These are phyloP conservation scores for Epistrophe grossulariae DNA, from an alignment of 2,888 invertebrate species.

Conservation along the genomic window DNA sequence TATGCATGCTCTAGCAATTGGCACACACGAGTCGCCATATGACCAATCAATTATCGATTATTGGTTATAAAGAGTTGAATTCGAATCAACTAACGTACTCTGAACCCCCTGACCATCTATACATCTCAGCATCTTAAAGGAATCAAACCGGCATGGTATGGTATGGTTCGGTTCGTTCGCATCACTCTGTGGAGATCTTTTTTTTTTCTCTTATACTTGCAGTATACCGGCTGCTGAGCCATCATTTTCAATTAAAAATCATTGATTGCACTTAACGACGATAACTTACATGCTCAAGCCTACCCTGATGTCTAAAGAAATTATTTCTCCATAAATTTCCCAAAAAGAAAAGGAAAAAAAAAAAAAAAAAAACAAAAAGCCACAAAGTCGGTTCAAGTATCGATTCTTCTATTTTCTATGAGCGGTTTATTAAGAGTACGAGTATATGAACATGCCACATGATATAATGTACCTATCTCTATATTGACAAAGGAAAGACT, in stretches of 20 bases:
- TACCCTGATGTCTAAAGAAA: slow-evolving; percentile 68
- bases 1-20: slow-evolving; percentile 48
- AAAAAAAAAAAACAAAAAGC: too few species aligned
- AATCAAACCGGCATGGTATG: slow-evolving; percentile 21
- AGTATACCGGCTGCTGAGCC: slow-evolving; percentile 50
- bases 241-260: slow-evolving; percentile 74
- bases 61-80: slow-evolving; percentile 50
- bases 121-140: slow-evolving; percentile 21
- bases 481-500: slow-evolving; percentile 34
- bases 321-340: slow-evolving; percentile 75
- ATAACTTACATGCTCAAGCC: slow-evolving; percentile 60
- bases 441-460: not conserved
- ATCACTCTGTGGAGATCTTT: slow-evolving; percentile 10
- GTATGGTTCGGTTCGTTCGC: slow-evolving; percentile 38
- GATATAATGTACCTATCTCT: not conserved
- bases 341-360: slow-evolving; percentile 28
- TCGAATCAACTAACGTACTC: slow-evolving; percentile 52
- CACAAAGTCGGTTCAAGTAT: slow-evolving; percentile 20
- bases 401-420: slow-evolving; percentile 14
- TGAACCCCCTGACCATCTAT: slow-evolving; percentile 53
- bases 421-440: slow-evolving; percentile 54
- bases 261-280: slow-evolving; percentile 74
- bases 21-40: slow-evolving; percentile 29
- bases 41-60: slow-evolving; percentile 67
- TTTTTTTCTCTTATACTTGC: slow-evolving; percentile 31